Percentiles rank a stretch among this genome's conserved stretches.
Conservation (phyloP, 2,888 invertebrate genomes). For the Cephus spinipes region DNA sequence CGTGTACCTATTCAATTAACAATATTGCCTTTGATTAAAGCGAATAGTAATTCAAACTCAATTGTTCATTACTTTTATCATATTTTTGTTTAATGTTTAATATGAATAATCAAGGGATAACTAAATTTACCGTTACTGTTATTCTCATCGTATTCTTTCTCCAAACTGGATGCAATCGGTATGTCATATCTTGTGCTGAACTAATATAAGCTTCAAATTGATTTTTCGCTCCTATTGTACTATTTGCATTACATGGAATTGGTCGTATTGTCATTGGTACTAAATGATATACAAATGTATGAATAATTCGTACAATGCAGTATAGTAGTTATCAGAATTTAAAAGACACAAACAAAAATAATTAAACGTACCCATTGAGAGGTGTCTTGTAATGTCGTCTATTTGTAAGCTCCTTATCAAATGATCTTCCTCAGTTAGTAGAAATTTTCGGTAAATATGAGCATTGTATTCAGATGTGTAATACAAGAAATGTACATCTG, state of each 20-base stretch:
- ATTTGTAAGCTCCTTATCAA: slow-evolving; percentile 42
- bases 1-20: slow-evolving; percentile 36
- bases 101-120: not conserved
- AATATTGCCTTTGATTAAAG: not conserved
- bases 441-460: slow-evolving; percentile 38
- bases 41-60: not conserved
- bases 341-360: not conserved
- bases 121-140: slow-evolving; percentile 39
- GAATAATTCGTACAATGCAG: not conserved
- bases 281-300: slow-evolving; percentile 17
- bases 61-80: not conserved
- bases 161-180: slow-evolving; percentile 66
- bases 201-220: slow-evolving; percentile 73
- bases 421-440: slow-evolving; percentile 46
- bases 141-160: slow-evolving; percentile 40
- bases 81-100: slow-evolving; percentile 7
- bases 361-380: slow-evolving; percentile 35
- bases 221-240: slow-evolving; percentile 51
- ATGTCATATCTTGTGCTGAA: slow-evolving; percentile 68
- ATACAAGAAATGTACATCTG: slow-evolving; percentile 51
- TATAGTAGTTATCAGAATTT: not conserved
- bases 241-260: slow-evolving; percentile 26
- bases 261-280: slow-evolving; percentile 50
- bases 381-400: slow-evolving; percentile 37
- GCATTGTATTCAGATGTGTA: slow-evolving; percentile 41